Base-by-base conservation (phyloP, 2,113 vertebrate genomes). In the Pseudopipra pipra region DNA sequence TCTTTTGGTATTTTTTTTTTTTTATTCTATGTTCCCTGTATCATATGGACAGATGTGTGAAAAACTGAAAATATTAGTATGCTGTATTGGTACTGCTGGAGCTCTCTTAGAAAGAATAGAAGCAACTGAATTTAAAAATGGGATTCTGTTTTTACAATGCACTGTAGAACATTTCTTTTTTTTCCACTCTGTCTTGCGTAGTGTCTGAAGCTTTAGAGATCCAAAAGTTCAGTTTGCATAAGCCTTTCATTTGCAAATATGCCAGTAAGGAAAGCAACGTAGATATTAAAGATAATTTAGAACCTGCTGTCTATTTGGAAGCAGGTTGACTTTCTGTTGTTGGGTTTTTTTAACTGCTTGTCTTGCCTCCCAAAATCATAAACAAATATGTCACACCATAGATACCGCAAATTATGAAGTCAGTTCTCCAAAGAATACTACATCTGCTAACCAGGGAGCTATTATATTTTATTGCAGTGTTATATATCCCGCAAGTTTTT, bases 391-490 rank as follows among this genome's bases (percentile, higher is more conserved):
- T 75, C 20, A 14, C 30, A 4, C 16, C 33, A 35, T 63, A 61
- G 27, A 17, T 65, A 81, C 27, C 89, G 77, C 61, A 79, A 47
- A 68, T 85, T 81, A 81, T n/a, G n/a, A 72, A 74, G 44, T 63
- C 24, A 72, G 2, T 78, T 93, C 68, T 93, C 61, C 20, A 56
- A 84, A 66, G 73, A 93, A 75, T 72, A 82, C 49, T 79, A 5
- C 0, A 3, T 86, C 56, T 89, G 39, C 63, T 65, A 49, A 75
- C 31, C 21, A 44, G 39, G 43, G 73, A 95, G 47, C 63, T 90
- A 10, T 86, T 95, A 14, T 31, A 66, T 93, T 96, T 96, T 97
- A 94, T 91, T 90, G 55, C 79, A 87, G 35, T 81, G 51, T 89
- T 91, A 49, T 13, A 58, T 91, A 79, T 73, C 51, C 63, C 86